phyloP scores from a whole-genome alignment of 1,140 invertebrate species.

The Aphelinus atriplicis region DNA sequence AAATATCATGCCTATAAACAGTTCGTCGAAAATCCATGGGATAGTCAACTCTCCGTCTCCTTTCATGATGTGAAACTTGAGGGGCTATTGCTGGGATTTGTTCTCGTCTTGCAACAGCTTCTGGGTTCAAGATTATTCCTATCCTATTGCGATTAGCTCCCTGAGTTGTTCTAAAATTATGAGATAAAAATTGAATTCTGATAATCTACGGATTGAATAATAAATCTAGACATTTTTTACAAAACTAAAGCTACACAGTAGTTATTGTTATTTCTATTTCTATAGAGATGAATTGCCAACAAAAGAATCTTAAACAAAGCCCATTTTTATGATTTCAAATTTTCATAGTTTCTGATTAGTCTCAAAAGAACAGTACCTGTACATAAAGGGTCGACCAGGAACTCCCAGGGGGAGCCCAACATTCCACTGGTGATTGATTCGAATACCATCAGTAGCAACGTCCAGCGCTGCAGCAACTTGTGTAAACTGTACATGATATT shows the following conservation, averaged over 20 bases:
- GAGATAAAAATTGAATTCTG: no score
- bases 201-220: no score
- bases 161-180: slow-evolving; percentile 53
- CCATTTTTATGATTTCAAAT: no score
- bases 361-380: slow-evolving; percentile 42
- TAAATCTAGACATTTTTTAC: background rate
- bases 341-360: no score
- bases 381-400: slow-evolving; percentile 45
- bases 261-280: no score
- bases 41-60: slow-evolving; percentile 46
- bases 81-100: slow-evolving; percentile 46
- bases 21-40: slow-evolving; percentile 70
- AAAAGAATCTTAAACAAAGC: no score
- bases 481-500: slow-evolving; percentile 70
- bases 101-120: slow-evolving; percentile 52
- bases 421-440: slow-evolving; percentile 27
- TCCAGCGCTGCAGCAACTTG: slow-evolving; percentile 41
- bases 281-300: no score
- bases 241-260: no score
- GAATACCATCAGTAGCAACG: slow-evolving; percentile 37
- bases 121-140: slow-evolving; percentile 47
- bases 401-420: background rate
- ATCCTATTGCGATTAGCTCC: slow-evolving; percentile 46
- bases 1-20: slow-evolving; percentile 81
- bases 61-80: slow-evolving; percentile 48